phyloP scores from a whole-genome alignment of 2,113 vertebrate genomes.

The Tupaia chinensis region DNA sequence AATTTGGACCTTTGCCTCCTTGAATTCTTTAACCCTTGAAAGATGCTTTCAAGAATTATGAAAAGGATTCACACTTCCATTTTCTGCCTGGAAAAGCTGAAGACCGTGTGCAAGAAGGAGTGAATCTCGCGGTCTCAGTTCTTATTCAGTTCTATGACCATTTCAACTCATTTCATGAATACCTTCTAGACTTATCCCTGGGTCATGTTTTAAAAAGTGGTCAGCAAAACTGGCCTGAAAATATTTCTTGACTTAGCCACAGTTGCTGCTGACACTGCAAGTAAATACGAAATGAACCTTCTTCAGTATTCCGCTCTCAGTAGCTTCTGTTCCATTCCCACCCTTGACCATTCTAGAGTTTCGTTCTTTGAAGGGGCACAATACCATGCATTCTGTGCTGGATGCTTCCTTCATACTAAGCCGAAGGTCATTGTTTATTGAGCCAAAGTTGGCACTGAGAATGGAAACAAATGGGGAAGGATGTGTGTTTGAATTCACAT shows the following conservation, averaged over 20 bases:
- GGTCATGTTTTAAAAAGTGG: conserved; percentile 17
- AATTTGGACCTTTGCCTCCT: conserved; percentile 45
- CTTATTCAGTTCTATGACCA: background rate
- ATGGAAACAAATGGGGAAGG: conserved; percentile 80
- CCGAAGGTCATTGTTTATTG: conserved; percentile 76
- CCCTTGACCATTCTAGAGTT: background rate
- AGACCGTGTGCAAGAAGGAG: background rate
- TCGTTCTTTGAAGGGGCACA: conserved; percentile 46
- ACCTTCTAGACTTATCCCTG: background rate
- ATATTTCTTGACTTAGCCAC: background rate
- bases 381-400: conserved; percentile 15
- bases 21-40: conserved; percentile 56
- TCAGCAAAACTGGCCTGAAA: background rate
- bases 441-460: conserved; percentile 75
- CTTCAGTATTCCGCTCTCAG: background rate
- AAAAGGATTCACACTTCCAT: background rate
- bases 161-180: background rate
- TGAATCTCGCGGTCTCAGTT: background rate
- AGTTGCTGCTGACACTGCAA: background rate
- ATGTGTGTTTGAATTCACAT: conserved; percentile 75
- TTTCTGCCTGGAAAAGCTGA: conserved; percentile 14
- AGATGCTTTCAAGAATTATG: conserved; percentile 54
- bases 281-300: background rate
- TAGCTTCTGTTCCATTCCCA: conserved; percentile 3
- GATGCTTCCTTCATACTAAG: conserved; percentile 67